phyloP scores from a whole-genome alignment of 2,888 invertebrate species.

The Stenichneumon culpator region DNA sequence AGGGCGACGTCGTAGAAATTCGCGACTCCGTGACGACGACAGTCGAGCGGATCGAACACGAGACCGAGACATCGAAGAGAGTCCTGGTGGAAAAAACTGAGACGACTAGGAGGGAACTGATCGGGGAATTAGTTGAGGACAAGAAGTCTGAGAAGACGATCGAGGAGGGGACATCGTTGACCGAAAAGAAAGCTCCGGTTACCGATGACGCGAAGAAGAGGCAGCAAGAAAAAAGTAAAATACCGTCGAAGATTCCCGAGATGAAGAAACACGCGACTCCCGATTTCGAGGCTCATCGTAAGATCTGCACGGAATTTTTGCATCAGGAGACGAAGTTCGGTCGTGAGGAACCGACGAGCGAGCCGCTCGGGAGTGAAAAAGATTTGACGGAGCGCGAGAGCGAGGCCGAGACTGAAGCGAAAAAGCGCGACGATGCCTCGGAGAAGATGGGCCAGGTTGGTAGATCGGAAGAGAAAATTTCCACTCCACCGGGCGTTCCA shows the following conservation, averaged over 20 bases:
- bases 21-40: conserved; percentile 11
- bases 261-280: conserved; percentile 36
- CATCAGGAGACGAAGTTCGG: conserved; percentile 60
- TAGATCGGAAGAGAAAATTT: neutral
- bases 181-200: neutral
- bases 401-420: neutral
- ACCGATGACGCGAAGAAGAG: conserved; percentile 22
- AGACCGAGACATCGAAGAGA: neutral
- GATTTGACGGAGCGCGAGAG: neutral
- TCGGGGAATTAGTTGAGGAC: neutral
- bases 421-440: neutral
- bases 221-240: conserved; percentile 31
- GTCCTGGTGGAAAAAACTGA: neutral
- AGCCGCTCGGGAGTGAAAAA: neutral
- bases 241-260: conserved; percentile 49
- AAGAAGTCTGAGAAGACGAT: conserved; percentile 23
- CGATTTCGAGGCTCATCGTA: conserved; percentile 37
- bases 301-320: conserved; percentile 62
- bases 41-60: conserved; percentile 16
- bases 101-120: neutral
- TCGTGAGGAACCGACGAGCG: conserved; percentile 38
- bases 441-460: neutral
- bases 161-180: neutral
- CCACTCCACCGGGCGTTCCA: neutral
- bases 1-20: conserved; percentile 22